A percentile compares a stretch with the other conserved stretches of the same genome.
These are phyloP conservation scores for Drosophila santomea DNA, from an alignment of 1,140 invertebrate species.

Conservation along the genomic window DNA sequence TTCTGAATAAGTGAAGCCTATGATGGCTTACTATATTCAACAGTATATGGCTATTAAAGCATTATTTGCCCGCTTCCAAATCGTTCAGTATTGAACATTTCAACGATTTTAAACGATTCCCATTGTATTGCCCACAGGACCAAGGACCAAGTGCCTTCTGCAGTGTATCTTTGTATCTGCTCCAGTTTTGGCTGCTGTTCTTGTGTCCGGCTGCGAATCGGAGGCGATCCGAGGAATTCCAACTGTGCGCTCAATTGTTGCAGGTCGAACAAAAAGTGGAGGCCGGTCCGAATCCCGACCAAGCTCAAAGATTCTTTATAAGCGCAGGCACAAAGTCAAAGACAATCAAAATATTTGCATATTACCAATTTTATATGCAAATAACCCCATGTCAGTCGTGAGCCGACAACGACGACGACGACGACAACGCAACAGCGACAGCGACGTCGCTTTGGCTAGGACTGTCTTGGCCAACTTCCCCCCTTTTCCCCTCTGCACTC, in stretches of 20 bases:
- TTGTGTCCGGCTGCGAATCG: constrained; percentile 43
- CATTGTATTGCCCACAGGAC: no score
- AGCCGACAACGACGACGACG: constrained; percentile 53
- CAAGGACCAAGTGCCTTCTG: not conserved
- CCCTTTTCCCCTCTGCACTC: not conserved
- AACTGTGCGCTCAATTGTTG: constrained; percentile 78
- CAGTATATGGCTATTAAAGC: no score
- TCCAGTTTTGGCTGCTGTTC: constrained; percentile 65
- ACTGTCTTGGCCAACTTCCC: constrained; percentile 41
- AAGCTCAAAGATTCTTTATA: constrained; percentile 82
- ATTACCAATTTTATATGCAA: constrained; percentile 83
- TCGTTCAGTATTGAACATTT: no score
- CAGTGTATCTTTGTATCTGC: constrained; percentile 38
- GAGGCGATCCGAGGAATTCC: constrained; percentile 69
- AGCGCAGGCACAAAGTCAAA: constrained; percentile 81
- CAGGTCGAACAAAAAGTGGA: constrained; percentile 19
- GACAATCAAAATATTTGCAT: constrained; percentile 84
- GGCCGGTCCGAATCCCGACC: constrained; percentile 47
- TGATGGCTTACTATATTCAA: no score
- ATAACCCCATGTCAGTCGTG: constrained; percentile 78
- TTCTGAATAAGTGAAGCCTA: no score
- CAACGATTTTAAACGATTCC: no score
- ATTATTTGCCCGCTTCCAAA: no score
- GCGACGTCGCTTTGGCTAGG: constrained; percentile 58
- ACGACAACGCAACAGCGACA: constrained; percentile 15